Conservation (phyloP, 1,140 invertebrate genomes). For the Steinernema khuongi region DNA sequence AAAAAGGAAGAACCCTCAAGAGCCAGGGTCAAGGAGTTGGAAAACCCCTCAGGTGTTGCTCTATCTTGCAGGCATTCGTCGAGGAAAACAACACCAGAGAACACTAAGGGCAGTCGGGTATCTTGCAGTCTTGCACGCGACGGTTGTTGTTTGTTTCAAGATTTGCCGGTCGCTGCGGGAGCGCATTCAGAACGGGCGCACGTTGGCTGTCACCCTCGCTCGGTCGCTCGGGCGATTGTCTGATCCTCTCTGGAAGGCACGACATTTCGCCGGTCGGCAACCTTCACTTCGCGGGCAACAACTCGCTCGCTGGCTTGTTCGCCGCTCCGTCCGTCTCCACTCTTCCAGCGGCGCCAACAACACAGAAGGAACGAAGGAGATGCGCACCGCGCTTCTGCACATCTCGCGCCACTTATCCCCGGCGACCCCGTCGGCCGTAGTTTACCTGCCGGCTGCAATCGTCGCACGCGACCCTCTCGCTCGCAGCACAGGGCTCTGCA, state of each 20-base stretch:
- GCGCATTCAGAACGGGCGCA: slow-evolving; percentile 3
- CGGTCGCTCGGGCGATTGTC: neutral
- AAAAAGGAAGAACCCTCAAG: no score
- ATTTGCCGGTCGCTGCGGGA: slow-evolving; percentile 10
- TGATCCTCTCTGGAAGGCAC: slow-evolving; percentile 12
- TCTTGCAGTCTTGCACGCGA: no score
- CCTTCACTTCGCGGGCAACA: slow-evolving; percentile 14
- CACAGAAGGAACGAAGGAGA: neutral
- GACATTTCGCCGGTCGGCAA: neutral
- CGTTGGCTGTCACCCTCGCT: slow-evolving; percentile 3
- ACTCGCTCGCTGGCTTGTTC: neutral
- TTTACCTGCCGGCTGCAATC: neutral
- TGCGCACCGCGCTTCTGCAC: neutral
- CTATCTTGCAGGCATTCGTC: no score
- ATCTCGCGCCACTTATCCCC: neutral
- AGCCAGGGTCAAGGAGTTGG: no score
- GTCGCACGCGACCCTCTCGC: neutral
- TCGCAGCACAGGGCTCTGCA: no score
- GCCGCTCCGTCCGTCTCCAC: neutral
- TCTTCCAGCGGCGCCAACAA: neutral
- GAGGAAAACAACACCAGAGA: no score
- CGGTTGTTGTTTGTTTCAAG: slow-evolving; percentile 6
- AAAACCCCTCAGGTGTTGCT: no score
- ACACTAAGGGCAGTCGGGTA: no score
- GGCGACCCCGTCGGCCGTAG: neutral